A percentile compares a stretch with the other conserved stretches of the same genome.
phyloP scores from a whole-genome alignment of 2,797 vertebrate species.

The Intellagama lesueurii region DNA sequence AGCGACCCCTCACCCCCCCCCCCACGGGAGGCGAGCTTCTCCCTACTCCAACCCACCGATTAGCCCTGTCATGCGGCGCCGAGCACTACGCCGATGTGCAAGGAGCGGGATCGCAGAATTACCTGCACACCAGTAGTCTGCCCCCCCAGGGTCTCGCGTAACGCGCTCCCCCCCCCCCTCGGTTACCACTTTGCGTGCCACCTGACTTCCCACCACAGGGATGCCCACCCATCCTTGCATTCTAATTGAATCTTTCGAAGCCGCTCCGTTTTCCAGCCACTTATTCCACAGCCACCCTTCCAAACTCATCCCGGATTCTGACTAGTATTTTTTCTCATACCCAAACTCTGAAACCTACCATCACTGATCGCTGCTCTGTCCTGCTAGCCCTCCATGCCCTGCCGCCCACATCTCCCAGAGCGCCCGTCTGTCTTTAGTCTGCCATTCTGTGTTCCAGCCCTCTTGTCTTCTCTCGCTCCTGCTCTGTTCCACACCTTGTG shows the following conservation, averaged over 20 bases:
- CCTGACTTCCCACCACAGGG: neutral
- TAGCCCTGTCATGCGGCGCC: too few relatives aligned
- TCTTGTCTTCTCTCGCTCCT: neutral
- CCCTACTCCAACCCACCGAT: neutral
- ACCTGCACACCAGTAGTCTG: neutral
- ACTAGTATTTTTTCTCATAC: neutral
- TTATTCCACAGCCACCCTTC: neutral
- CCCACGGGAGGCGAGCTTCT: neutral
- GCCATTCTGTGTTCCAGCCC: neutral
- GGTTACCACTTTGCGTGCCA: neutral
- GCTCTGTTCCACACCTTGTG: neutral
- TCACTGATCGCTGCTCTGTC: neutral
- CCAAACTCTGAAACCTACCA: neutral
- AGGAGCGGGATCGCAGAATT: too few relatives aligned
- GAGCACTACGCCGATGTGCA: neutral
- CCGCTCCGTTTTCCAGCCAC: neutral
- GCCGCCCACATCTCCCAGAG: neutral
- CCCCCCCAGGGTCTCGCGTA: neutral
- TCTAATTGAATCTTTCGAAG: neutral
- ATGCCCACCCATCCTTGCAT: neutral
- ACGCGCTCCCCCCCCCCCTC: neutral
- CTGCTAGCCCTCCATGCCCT: too few relatives aligned
- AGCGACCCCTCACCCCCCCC: neutral
- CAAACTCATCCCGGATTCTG: neutral
- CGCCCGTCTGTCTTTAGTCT: neutral